Evolutionary conservation across 1,140 invertebrate species (phyloP).

Genomic region (Papilio helenus): DNA sequence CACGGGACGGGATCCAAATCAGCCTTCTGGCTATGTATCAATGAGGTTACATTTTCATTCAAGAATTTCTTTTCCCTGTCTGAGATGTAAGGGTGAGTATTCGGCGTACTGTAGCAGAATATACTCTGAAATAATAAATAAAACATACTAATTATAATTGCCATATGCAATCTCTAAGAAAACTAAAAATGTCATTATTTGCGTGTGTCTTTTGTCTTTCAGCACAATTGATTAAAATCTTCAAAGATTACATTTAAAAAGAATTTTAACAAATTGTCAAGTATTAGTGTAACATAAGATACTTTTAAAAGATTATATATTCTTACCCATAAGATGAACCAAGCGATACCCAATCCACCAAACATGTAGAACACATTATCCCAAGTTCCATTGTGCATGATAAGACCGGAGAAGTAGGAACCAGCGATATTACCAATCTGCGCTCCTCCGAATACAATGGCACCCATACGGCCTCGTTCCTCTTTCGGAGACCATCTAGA

Average conservation of each 20-base stretch:
- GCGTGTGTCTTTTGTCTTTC: no score
- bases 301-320: not conserved
- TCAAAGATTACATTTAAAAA: no score
- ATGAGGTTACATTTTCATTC: slow-evolving; percentile 69
- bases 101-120: slow-evolving; percentile 83
- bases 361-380: slow-evolving; percentile 92
- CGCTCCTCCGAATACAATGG: slow-evolving; percentile 89
- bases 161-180: no score
- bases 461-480: slow-evolving; percentile 88
- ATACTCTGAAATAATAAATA: slow-evolving; percentile 76
- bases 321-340: slow-evolving; percentile 88
- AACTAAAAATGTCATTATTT: no score
- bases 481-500: slow-evolving; percentile 89
- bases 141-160: not conserved
- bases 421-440: slow-evolving; percentile 90
- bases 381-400: slow-evolving; percentile 89
- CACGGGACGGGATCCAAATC: slow-evolving; percentile 83
- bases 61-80: slow-evolving; percentile 85
- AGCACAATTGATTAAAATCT: no score
- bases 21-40: slow-evolving; percentile 61
- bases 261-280: no score
- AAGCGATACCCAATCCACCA: slow-evolving; percentile 87
- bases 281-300: no score
- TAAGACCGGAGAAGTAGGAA: slow-evolving; percentile 87
- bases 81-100: slow-evolving; percentile 85